These are phyloP conservation scores for Bimastos eiseni DNA, from an alignment of 2,888 invertebrate genomes.

Conservation along the genomic window DNA sequence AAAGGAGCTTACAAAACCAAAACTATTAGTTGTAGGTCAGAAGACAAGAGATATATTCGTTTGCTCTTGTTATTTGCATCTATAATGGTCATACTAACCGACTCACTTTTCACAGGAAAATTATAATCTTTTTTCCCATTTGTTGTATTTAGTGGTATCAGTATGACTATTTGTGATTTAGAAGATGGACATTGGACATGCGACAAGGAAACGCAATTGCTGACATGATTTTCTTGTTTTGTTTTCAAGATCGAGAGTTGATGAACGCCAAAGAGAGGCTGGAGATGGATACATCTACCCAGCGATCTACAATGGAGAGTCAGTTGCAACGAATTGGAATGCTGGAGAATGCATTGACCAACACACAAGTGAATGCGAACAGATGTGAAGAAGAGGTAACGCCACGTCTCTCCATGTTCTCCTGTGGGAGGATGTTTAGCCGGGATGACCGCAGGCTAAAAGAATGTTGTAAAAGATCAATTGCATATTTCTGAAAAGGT, in stretches of 20 bases:
- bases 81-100: background rate
- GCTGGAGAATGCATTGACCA: slow-evolving; percentile 84
- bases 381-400: slow-evolving; percentile 84
- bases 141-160: background rate
- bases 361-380: slow-evolving; percentile 85
- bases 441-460: background rate
- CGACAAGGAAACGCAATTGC: background rate
- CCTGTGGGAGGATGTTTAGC: background rate
- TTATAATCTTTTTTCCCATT: background rate
- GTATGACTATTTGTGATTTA: background rate
- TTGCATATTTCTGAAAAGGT: background rate
- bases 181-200: background rate
- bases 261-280: slow-evolving; percentile 86
- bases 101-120: background rate
- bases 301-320: slow-evolving; percentile 84
- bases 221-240: background rate
- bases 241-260: slow-evolving; percentile 79
- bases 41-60: background rate
- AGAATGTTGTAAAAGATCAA: background rate
- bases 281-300: slow-evolving; percentile 86
- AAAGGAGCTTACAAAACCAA: background rate
- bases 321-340: slow-evolving; percentile 90
- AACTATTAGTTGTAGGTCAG: background rate
- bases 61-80: background rate
- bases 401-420: background rate